Evolutionary conservation across 1,140 invertebrate species (phyloP), one percentile per base, ranked within the genome.

Genomic region (Arctopsyche grandis): DNA sequence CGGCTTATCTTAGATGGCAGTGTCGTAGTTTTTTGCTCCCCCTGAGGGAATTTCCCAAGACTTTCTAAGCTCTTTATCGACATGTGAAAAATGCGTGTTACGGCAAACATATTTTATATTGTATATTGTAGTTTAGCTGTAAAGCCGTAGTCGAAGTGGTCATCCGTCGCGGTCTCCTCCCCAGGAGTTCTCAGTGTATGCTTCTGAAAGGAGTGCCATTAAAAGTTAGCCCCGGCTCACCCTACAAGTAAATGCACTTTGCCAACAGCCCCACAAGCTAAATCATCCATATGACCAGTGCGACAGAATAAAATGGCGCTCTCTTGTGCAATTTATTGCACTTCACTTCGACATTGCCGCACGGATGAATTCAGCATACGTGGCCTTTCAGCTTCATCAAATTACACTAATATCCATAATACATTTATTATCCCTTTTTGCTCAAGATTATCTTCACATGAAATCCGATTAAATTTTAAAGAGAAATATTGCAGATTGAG

Each of bases 231-330:
- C n/a, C n/a, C 5, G 74, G 43, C 26, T 76, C 58, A 26, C 56
- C 52, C 26, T 76, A 76, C 74, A 76, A 76, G 74, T 76, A 76
- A 76, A 76, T 76, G 74, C 74, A 76, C 74, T 76, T 76, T 76
- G 56, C 74, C n/a, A 56, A 26, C 44, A 12, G 38, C 70, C 70
- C 43, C 44, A 24, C 44, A 44, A 75, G 21, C 74, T 76, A 76
- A 76, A 76, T 76, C 74, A 76, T 76, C 52, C 44, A 19, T 74
- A 74, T 56, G 71, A 73, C 69, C 69, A 44, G n/a, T 70, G 69
- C 29, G 70, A 74, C 71, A 74, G 71, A 74, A 56, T 74, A 29
- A 74, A 74, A 74, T 56, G 71, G 46, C 21, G 44, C 43, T 48
- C 43, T 21, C 70, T n/a, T n/a, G 24, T 26, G 63, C 71, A 24